Base-by-base conservation (phyloP, 2,113 vertebrate genomes). In the Aegypius monachus region DNA sequence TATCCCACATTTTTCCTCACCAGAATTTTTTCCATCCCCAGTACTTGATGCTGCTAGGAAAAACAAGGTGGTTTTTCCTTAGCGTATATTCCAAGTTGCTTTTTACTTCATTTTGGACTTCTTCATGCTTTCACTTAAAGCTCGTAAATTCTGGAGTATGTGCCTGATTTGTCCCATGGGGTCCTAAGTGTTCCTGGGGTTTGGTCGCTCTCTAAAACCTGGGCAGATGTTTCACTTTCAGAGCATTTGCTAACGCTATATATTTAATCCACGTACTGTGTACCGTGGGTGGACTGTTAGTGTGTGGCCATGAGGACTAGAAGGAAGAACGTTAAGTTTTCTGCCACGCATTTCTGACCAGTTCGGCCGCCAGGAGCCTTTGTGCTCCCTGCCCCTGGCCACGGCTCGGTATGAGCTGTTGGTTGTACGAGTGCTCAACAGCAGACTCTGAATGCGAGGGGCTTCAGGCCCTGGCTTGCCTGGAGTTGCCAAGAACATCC, bases 261-360 rank as follows among this genome's bases (percentile, higher is more conserved):
- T 5, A 4, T 29, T 23, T 47, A 20, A 14, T n/a, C 6, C 23
- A 6, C 22, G 20, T 4, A 1, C 31, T 7, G 8, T 6, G 29
- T 12, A 4, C 27, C 1, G 0, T 14, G 23, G 17, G 17, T 12
- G 50, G 6, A 11, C 13, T 1, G 9, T 52, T 26, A 10, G 23
- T 3, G 27, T 14, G 43, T 13, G 52, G 12, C n/a, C 13, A 1
- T 1, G 18, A 9, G 31, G 22, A 9, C 22, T 31, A 22, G 45
- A 26, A 36, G 16, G 62, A 42, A 23, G 18, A 61, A 17, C 4
- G 1, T 29, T 25, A 9, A 2, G 13, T 31, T 25, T 27, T 61
- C 47, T 40, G 43, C 48, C 34, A 2, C 13, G 0, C 4, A 0
- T 38, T 74, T 55, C 29, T 40, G 55, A 13, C 9, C 6, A 1